A percentile compares a stretch with the other conserved stretches of the same genome.
phyloP scores from a whole-genome alignment of 2,888 invertebrate species.

The Pandemis cinnamomeana region DNA sequence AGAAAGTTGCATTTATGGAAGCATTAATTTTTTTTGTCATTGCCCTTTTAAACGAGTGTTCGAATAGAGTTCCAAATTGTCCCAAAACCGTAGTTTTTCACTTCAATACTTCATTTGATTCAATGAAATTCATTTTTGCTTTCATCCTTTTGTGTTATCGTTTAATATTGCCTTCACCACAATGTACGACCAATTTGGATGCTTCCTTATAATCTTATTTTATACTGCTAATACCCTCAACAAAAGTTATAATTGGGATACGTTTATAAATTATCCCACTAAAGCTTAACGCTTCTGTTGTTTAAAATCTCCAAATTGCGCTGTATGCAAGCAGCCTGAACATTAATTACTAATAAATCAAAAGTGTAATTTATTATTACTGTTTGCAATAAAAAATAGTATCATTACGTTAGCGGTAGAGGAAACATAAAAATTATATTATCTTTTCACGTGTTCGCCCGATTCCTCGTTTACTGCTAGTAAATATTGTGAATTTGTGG shows the following conservation, averaged over 20 bases:
- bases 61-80: not conserved
- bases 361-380: constrained; percentile 73
- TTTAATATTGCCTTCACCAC: not conserved
- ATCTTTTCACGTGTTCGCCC: constrained; percentile 74
- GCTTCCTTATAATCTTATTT: not conserved
- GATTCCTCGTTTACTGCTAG: constrained; percentile 63
- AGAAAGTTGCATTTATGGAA: not conserved
- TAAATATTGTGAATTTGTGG: constrained; percentile 62
- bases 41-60: not conserved
- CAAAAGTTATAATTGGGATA: constrained; percentile 1
- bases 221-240: not conserved
- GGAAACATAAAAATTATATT: constrained; percentile 80
- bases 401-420: constrained; percentile 63
- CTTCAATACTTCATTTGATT: not conserved
- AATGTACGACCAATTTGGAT: not conserved
- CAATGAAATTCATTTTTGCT: not conserved
- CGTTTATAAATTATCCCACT: constrained; percentile 15
- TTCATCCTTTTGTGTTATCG: not conserved
- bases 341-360: constrained; percentile 68
- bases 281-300: constrained; percentile 24
- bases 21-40: not conserved
- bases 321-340: constrained; percentile 20
- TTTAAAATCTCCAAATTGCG: constrained; percentile 21
- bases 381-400: constrained; percentile 69
- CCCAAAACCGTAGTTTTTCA: not conserved